These are phyloP conservation scores for Mesembrinibis cayennensis DNA, from an alignment of 2,113 vertebrate genomes.

Conservation along the genomic window DNA sequence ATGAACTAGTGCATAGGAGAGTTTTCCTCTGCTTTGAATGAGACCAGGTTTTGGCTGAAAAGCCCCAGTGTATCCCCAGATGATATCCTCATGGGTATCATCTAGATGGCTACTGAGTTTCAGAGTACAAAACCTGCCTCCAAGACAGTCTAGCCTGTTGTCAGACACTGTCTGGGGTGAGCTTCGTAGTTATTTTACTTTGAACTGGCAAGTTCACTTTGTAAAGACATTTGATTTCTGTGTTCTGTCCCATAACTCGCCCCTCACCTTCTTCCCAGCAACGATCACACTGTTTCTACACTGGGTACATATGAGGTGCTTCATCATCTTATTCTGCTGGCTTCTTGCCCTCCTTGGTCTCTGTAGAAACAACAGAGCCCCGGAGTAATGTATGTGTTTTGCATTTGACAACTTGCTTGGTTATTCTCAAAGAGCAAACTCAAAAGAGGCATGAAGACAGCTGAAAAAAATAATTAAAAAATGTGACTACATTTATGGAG, in stretches of 20 bases:
- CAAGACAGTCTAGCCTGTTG: not conserved
- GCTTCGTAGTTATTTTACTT: not conserved
- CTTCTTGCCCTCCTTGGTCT: not conserved
- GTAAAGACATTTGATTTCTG: not conserved
- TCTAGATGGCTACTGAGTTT: not conserved
- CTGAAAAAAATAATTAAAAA: not conserved
- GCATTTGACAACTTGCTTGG: not conserved
- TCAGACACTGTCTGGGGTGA: too few species aligned
- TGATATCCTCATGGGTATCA: not conserved
- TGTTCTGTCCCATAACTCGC: not conserved
- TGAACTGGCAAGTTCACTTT: not conserved
- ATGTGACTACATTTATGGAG: too few species aligned
- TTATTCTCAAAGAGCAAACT: not conserved
- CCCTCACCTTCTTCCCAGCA: not conserved
- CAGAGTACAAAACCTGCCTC: not conserved
- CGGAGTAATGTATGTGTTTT: rapidly evolving
- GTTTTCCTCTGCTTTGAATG: not conserved
- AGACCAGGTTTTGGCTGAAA: not conserved
- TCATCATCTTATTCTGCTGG: not conserved
- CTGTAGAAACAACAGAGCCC: not conserved
- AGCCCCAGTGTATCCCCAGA: not conserved
- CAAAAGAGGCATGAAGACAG: not conserved
- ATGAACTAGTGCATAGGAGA: not conserved
- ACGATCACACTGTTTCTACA: not conserved
- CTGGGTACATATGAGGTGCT: not conserved